Evolutionary conservation across 2,888 invertebrate genomes (phyloP), one percentile per base, ranked within the genome.

Genomic region (Lordiphosa andalusiaca): DNA sequence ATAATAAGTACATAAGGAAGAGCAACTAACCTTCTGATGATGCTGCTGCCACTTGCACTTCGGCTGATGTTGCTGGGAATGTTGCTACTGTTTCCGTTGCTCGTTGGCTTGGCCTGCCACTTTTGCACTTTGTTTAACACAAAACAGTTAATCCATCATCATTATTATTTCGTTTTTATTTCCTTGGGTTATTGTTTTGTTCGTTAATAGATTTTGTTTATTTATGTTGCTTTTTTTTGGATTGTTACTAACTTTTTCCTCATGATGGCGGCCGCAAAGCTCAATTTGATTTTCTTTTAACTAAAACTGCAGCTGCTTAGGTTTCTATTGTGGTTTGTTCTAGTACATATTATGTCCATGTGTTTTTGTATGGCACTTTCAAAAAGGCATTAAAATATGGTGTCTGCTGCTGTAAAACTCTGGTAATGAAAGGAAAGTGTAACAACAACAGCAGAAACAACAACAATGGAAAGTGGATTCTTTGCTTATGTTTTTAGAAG

Each of bases 131-230:
- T 35, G 21, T 57, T 40, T 51, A 51, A 49, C 62, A 57, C 37
- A 67, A 60, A 75, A 48, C 83, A 72, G 80, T 78, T 75, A 78
- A 78, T 78, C 80, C 80, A 75, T 78, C 83, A 82, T 82, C 80
- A 75, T 82, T 72, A 82, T 72, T 73, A 68, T 75, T 72, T 52
- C 39, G 50, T 41, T 37, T 52, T 67, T 69, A 56, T 53, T 42
- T 42, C 50, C 53, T 56, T 56, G 52, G 52, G 46, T 36, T 52
- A 30, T 67, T 38, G 21, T 21, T 42, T 13, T 16, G 50, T 30
- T 40, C 56, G 40, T 39, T 57, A 50, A 41, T 19, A 19, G 2
- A 49, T 39, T 41, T 38, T 37, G 10, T 21, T 21, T 49, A 49
- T 25, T 36, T 10, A 19, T 37, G 42, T 40, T 13, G 35, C 6